Evolutionary conservation across 35 echinoderm and acorn worm species (phyloP).

Genomic region (Apostichopus parvimensis): DNA sequence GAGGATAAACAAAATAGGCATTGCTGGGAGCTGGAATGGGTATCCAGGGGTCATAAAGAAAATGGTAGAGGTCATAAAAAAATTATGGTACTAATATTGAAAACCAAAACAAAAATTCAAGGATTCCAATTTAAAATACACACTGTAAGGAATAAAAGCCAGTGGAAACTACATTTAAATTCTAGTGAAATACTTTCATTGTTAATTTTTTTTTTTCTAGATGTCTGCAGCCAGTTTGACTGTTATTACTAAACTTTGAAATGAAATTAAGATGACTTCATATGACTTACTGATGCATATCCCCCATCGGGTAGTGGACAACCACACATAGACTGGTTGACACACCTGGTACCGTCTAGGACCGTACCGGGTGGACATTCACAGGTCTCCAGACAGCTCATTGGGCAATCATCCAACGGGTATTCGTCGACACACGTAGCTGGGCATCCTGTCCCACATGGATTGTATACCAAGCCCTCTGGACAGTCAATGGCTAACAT

Average conservation of each 20-base stretch:
- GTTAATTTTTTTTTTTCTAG: too few relatives aligned
- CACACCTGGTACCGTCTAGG: constrained; percentile 68
- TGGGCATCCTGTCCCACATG: constrained; percentile 69
- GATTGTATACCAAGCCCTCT: constrained; percentile 65
- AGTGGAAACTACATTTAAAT: too few relatives aligned
- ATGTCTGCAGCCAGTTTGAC: too few relatives aligned
- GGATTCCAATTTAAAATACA: too few relatives aligned
- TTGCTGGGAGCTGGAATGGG: too few relatives aligned
- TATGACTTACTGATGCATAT: constrained; percentile 53
- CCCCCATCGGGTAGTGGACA: constrained; percentile 61
- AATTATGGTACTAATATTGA: not conserved
- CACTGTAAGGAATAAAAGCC: too few relatives aligned
- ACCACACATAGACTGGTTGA: constrained; percentile 63
- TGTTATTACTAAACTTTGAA: too few relatives aligned
- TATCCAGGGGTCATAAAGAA: too few relatives aligned
- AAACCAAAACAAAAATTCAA: not conserved
- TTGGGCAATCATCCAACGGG: constrained; percentile 23
- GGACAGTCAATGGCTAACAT: constrained; percentile 65
- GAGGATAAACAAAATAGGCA: too few relatives aligned
- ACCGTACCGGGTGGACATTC: constrained; percentile 66
- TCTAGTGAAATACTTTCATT: too few relatives aligned
- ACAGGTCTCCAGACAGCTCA: constrained; percentile 73
- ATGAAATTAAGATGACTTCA: not conserved
- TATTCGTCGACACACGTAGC: constrained; percentile 63
- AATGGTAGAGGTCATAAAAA: too few relatives aligned